These are phyloP conservation scores for Collichthys lucidus DNA, from an alignment of 2,113 vertebrate genomes.

Conservation along the genomic window DNA sequence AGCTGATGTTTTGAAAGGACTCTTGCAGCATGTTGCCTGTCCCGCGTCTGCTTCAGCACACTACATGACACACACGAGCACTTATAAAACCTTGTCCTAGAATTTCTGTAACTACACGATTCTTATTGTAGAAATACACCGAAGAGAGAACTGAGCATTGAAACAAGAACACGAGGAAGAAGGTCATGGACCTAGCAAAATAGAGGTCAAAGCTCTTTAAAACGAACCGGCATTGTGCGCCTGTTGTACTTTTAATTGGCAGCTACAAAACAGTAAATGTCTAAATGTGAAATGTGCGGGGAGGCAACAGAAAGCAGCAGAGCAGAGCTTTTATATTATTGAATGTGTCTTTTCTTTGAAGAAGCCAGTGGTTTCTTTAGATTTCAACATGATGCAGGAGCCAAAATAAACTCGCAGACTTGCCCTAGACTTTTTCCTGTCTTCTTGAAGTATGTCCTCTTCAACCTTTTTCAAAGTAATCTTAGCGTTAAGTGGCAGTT, in stretches of 20 bases:
- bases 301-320: background rate
- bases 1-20: constrained; percentile 39
- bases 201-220: constrained; percentile 12
- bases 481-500: background rate
- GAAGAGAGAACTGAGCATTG: constrained; percentile 47
- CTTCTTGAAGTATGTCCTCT: background rate
- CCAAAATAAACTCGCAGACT: background rate
- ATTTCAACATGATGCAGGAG: background rate
- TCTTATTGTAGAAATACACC: constrained; percentile 39
- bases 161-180: constrained; percentile 27
- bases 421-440: background rate
- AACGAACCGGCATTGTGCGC: background rate
- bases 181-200: constrained; percentile 19
- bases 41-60: constrained; percentile 29
- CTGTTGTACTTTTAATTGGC: background rate
- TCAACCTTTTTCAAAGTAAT: background rate
- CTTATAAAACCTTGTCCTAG: background rate
- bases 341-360: background rate
- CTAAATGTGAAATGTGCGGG: constrained; percentile 12
- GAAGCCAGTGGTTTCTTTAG: background rate
- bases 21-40: constrained; percentile 44
- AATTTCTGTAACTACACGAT: constrained; percentile 19
- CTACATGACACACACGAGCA: background rate
- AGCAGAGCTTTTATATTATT: background rate
- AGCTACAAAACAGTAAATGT: background rate